These are phyloP conservation scores for Pica pica DNA, from an alignment of 2,113 vertebrate genomes.

Conservation along the genomic window DNA sequence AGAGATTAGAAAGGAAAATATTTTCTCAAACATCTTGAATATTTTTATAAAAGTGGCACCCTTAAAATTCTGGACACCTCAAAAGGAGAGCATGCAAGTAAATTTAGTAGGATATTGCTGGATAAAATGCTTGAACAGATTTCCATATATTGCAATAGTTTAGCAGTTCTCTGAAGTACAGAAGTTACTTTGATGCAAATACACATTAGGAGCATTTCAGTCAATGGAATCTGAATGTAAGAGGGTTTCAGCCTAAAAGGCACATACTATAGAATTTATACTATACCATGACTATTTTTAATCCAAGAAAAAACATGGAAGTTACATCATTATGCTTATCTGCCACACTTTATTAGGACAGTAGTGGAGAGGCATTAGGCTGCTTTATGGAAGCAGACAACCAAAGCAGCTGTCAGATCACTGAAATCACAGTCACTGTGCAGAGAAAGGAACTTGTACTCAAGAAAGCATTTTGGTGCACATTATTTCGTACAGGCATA, in stretches of 20 bases:
- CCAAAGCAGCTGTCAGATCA: background rate
- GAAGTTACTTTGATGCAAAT: background rate
- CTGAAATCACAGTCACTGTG: background rate
- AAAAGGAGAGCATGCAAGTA: background rate
- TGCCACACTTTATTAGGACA: background rate
- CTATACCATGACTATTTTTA: background rate
- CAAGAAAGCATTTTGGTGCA: background rate
- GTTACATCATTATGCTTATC: background rate
- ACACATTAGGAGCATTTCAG: background rate
- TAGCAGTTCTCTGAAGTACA: background rate
- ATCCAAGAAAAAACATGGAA: background rate
- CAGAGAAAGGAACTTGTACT: background rate
- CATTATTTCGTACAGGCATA: background rate
- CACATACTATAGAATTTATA: background rate
- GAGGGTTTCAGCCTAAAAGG: background rate
- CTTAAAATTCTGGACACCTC: background rate
- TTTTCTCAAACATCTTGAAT: background rate
- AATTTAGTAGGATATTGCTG: background rate
- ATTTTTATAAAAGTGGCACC: background rate
- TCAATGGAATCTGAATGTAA: background rate
- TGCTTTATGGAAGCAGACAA: background rate
- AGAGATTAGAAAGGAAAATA: background rate
- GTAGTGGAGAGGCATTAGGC: background rate
- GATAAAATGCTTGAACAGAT: background rate
- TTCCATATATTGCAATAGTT: background rate